Evolutionary conservation across 2,113 vertebrate genomes (phyloP).

Genomic region (Tinamus guttatus): DNA sequence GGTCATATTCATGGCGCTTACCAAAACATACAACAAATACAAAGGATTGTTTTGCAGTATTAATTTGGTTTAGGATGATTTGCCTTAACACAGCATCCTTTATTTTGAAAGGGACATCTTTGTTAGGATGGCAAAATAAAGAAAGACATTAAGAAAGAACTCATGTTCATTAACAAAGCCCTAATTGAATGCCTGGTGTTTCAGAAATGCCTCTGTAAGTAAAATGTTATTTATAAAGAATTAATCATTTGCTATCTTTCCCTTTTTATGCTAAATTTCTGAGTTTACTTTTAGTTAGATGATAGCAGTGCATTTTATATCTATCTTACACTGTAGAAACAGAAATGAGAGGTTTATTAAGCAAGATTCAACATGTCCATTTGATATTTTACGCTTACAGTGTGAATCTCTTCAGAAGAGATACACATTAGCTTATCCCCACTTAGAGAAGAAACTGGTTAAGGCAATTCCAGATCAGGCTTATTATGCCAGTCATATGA

Average conservation of each 20-base stretch:
- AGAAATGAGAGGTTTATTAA: neutral
- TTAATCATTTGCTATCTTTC: neutral
- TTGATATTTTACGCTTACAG: neutral
- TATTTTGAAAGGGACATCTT: neutral
- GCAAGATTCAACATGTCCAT: neutral
- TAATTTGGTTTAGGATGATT: neutral
- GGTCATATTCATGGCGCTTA: neutral
- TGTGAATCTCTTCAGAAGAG: slow-evolving; percentile 7
- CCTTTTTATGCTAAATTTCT: neutral
- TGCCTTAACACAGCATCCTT: neutral
- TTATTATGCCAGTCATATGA: slow-evolving; percentile 32
- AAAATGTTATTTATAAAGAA: neutral
- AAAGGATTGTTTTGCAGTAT: neutral
- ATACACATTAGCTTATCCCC: neutral
- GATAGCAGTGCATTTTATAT: neutral
- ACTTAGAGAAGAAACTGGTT: slow-evolving; percentile 36
- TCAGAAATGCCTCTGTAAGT: neutral
- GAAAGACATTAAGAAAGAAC: neutral
- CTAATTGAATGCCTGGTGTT: neutral
- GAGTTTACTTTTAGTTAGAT: neutral
- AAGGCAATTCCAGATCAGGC: slow-evolving; percentile 14
- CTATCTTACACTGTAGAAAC: neutral
- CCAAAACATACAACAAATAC: neutral
- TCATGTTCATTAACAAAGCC: neutral
- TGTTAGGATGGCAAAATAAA: neutral